These are phyloP conservation scores for Rallus crepitans DNA, from an alignment of 2,797 vertebrate genomes.

Conservation along the genomic window DNA sequence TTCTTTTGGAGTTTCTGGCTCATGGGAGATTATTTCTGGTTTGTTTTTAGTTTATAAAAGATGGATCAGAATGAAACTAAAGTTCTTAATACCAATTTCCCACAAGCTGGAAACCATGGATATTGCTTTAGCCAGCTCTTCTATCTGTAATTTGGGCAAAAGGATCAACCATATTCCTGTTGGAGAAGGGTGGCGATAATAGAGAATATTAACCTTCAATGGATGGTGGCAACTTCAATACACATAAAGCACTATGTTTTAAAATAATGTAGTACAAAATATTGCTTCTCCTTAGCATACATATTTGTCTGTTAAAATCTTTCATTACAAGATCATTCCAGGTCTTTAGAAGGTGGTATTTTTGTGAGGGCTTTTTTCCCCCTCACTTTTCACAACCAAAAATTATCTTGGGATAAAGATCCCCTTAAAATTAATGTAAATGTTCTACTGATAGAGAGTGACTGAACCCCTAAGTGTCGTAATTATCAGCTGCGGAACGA, in stretches of 20 bases:
- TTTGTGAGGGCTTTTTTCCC: neutral
- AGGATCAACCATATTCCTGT: neutral
- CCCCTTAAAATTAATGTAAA: neutral
- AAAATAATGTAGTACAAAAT: neutral
- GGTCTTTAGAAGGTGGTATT: neutral
- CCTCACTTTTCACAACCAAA: neutral
- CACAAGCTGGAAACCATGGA: neutral
- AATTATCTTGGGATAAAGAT: neutral
- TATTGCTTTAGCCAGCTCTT: neutral
- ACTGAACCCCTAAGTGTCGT: neutral
- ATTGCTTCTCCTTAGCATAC: neutral
- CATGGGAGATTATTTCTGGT: neutral
- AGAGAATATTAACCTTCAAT: neutral
- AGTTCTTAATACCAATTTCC: neutral
- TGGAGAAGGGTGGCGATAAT: neutral
- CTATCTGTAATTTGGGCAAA: neutral
- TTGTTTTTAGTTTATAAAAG: constrained; percentile 6
- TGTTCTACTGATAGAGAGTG: neutral
- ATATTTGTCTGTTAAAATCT: neutral
- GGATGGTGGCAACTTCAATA: neutral
- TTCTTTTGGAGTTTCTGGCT: constrained; percentile 27
- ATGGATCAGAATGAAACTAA: constrained; percentile 31
- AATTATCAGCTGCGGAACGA: neutral
- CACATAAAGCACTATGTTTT: neutral
- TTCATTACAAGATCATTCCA: neutral